Evolutionary conservation across 1,140 invertebrate genomes (phyloP), one percentile per base, ranked within the genome.

Genomic region (Formica exsecta): DNA sequence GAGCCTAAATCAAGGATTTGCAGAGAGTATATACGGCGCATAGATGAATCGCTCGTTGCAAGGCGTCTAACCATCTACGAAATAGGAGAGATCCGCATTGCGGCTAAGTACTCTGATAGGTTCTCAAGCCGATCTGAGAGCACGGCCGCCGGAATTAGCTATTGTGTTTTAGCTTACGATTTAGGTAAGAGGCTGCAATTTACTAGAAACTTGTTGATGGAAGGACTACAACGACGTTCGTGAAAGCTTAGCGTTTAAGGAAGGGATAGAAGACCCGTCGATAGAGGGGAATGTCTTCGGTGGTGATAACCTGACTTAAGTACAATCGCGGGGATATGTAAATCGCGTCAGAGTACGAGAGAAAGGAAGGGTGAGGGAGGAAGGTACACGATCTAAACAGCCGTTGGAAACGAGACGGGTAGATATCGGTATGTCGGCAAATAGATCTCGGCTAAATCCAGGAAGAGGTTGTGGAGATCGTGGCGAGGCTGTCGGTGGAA

Each of bases 71-170:
- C 65, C 44, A 36, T 54, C 70, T 64, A 74, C 83, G 68, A 86
- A 90, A 88, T 61, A 25, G 83, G 22, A 59, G 68, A 84, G 73
- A 90, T 90, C 89, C 73, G 89, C 86, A 90, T 70, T 90, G 86
- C 89, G 83, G 89, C 71, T 90, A 90, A 90, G 89, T 90, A 86
- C 13, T 44, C 32, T 71, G 76, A 90, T 90, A 90, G 89, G 75
- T 90, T 74, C 73, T 62, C 88, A 86, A 87, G 86, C 70, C 59
- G 29, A 71, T 16, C 13, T 85, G 75, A 65, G 79, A 89, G 88
- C 75, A 25, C 48, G 44, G 44, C 57, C 13, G 16, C 19, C 2
- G 41, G 88, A 90, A 90, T 90, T 87, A 90, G 75, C 80, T 70
- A 90, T 89, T 90, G 80, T 90, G 80, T 90, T 89, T 87, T 86